Evolutionary conservation across 2,797 vertebrate species (phyloP), one percentile per base, ranked within the genome.

Genomic region (Thripadectes ignobilis): DNA sequence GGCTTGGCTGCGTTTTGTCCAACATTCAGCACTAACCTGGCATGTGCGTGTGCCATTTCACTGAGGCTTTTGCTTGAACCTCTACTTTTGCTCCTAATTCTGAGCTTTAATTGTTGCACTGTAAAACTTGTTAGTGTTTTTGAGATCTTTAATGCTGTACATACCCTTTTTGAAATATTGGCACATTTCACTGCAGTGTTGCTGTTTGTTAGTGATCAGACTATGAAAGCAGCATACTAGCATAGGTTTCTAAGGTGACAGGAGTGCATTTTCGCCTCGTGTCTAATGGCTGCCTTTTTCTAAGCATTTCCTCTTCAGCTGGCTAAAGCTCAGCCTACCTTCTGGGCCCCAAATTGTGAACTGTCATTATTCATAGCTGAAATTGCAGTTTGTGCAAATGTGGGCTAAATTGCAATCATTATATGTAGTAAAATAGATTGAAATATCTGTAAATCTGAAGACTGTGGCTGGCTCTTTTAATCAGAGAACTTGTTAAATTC

Each of bases 391-490:
- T 66, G 58, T 85, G 77, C 72, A 94, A 92, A 76, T 92, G 69
- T 7, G 34, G 26, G 75, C 91, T 95, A 91, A 96, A 96, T 91
- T 96, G 91, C 80, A 92, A 36, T 93, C 96, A 97, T 97, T 95
- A 93, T 73, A 71, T 72, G 61, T 81, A 72, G 15, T 89, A 96
- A 89, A 96, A 89, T 91, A 90, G 95, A 96, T 94, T 96, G 97
- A 97, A 95, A 92, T 97, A 97, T 93, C 93, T 95, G 87, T 95
- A 97, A 97, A 94, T 90, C 94, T 95, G 46, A 93, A 92, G 88
- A 71, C 93, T 97, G 89, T 97, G 95, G 86, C 92, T 94, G 95
- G 78, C 92, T 97, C 88, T 97, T 97, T 97, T 97, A 97, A 97
- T 98, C 96, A 97, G 69, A 95, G 58, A 71, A 85, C 54, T 92